phyloP scores from a whole-genome alignment of 2,888 invertebrate species.

The Gandaritis pyraliata region DNA sequence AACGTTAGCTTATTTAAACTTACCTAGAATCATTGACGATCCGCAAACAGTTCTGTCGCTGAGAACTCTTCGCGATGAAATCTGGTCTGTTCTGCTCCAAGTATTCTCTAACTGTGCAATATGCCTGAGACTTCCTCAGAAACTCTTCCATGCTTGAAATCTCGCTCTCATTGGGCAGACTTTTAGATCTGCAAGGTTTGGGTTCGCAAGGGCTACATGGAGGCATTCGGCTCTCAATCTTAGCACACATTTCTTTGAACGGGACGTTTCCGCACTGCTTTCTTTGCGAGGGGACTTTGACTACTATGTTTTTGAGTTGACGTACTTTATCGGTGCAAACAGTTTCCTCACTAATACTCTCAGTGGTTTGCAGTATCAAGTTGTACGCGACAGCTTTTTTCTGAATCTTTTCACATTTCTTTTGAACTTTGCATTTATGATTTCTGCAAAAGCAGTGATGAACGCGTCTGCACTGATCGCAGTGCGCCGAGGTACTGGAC shows the following conservation, averaged over 20 bases:
- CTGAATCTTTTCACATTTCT: slow-evolving; percentile 61
- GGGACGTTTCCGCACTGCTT: slow-evolving; percentile 53
- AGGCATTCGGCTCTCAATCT: slow-evolving; percentile 55
- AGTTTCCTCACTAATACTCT: slow-evolving; percentile 69
- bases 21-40: slow-evolving; percentile 70
- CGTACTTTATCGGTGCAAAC: slow-evolving; percentile 47
- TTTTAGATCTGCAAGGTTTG: slow-evolving; percentile 55
- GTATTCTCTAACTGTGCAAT: slow-evolving; percentile 86
- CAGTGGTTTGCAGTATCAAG: slow-evolving; percentile 76
- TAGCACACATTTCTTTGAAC: slow-evolving; percentile 62
- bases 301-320: slow-evolving; percentile 67
- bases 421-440: slow-evolving; percentile 66
- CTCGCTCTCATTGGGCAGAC: slow-evolving; percentile 68
- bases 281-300: slow-evolving; percentile 71
- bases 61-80: slow-evolving; percentile 81
- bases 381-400: slow-evolving; percentile 77
- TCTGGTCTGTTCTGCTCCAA: slow-evolving; percentile 88
- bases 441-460: slow-evolving; percentile 64
- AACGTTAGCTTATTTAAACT: slow-evolving; percentile 34
- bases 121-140: slow-evolving; percentile 52
- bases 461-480: slow-evolving; percentile 66
- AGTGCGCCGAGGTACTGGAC: slow-evolving; percentile 68
- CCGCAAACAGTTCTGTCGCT: slow-evolving; percentile 69
- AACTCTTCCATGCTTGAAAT: slow-evolving; percentile 67
- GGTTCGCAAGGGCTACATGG: slow-evolving; percentile 47